Percentiles rank a stretch among this genome's conserved stretches.
phyloP scores from a whole-genome alignment of 1,140 invertebrate species.

The Macrobrachium rosenbergii region DNA sequence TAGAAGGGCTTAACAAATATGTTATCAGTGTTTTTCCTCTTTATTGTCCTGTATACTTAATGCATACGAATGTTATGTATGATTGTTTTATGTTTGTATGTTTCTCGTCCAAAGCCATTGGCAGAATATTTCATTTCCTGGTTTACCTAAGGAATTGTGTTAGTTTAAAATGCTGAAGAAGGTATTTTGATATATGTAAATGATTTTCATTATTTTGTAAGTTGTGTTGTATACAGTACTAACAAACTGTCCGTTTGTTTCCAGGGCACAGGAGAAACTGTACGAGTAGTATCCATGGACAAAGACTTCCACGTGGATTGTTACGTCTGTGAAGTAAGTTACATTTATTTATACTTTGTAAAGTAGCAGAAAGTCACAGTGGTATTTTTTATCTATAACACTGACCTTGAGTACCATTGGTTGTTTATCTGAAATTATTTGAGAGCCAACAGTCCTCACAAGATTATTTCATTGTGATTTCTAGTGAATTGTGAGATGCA shows the following conservation, averaged over 20 bases:
- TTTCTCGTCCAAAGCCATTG: no score
- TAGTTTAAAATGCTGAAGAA: not conserved
- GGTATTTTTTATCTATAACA: not conserved
- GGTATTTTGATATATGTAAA: not conserved
- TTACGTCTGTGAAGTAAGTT: slow-evolving; percentile 91
- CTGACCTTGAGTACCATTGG: not conserved
- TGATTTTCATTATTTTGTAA: not conserved
- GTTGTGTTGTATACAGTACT: not conserved
- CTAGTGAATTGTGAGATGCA: no score
- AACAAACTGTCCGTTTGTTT: slow-evolving; percentile 70
- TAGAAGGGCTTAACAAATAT: no score
- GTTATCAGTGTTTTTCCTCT: no score
- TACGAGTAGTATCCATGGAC: slow-evolving; percentile 97
- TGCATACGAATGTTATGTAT: no score
- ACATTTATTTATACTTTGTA: not conserved
- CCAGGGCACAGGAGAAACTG: slow-evolving; percentile 95
- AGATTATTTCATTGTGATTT: no score
- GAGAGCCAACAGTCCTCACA: no score
- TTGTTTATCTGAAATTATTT: not conserved
- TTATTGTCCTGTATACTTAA: no score
- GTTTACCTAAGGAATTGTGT: no score
- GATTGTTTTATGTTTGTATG: no score
- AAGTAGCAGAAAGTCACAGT: no score
- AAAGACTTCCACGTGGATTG: slow-evolving; percentile 99
- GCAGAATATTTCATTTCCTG: no score